Evolutionary conservation across 2,888 invertebrate species (phyloP).

Genomic region (Cerastis leucographa): DNA sequence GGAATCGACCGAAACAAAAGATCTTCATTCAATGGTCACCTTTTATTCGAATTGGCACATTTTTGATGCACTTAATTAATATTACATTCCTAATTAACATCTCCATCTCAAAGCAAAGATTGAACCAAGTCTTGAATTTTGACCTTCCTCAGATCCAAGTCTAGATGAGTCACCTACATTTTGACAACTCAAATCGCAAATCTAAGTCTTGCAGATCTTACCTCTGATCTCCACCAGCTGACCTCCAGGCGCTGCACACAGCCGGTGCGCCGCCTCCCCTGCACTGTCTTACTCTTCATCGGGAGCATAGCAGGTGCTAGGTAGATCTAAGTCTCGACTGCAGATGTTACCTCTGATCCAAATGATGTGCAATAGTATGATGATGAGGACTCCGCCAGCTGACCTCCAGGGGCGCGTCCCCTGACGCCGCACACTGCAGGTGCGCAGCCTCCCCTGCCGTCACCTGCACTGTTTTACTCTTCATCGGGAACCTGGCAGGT

Average conservation of each 20-base stretch:
- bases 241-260: not conserved
- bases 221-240: conserved; percentile 84
- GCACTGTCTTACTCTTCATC: not conserved
- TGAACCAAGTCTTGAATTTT: not conserved
- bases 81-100: not conserved
- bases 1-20: no score
- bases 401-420: conserved; percentile 96
- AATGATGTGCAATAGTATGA: conserved; percentile 92
- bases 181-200: not conserved
- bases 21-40: not conserved
- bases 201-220: conserved; percentile 66
- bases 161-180: not conserved
- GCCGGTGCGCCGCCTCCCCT: not conserved
- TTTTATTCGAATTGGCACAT: not conserved
- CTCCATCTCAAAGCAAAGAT: not conserved
- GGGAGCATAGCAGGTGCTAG: not conserved
- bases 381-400: conserved; percentile 96
- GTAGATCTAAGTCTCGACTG: not conserved
- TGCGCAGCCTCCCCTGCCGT: conserved; percentile 95
- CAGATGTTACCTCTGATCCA: conserved; percentile 91
- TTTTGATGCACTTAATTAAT: not conserved
- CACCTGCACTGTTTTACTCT: conserved; percentile 95
- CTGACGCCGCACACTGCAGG: conserved; percentile 96
- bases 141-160: not conserved
- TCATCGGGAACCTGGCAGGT: conserved; percentile 96